These are phyloP conservation scores for Nibea coibor DNA, from an alignment of 2,113 vertebrate species.

Conservation along the genomic window DNA sequence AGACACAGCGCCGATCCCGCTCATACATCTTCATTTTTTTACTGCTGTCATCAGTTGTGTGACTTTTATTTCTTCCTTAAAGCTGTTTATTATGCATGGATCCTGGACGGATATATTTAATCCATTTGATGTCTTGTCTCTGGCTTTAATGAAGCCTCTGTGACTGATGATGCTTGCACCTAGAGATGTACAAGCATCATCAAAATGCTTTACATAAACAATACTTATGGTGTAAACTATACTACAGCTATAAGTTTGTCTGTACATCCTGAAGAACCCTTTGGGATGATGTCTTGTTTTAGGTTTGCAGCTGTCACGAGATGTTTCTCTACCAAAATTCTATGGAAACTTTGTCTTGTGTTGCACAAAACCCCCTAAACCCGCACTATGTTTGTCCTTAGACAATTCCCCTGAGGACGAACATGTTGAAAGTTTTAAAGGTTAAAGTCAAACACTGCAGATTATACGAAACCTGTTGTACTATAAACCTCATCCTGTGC, in stretches of 20 bases:
- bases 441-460: not conserved
- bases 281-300: not conserved
- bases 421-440: not conserved
- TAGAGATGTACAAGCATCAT: not conserved
- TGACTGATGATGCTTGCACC: not conserved
- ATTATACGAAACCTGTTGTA: not conserved
- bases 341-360: not conserved
- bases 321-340: not conserved
- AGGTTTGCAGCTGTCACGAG: not conserved
- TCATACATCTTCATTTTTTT: not conserved
- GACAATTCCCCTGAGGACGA: not conserved
- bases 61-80: slow-evolving; percentile 2
- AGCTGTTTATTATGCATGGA: not conserved
- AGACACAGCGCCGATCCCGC: not conserved
- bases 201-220: not conserved
- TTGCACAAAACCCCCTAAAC: not conserved
- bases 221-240: not conserved
- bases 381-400: not conserved
- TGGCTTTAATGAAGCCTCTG: not conserved
- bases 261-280: not conserved
- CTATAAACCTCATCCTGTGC: slow-evolving; percentile 49
- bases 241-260: not conserved
- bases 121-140: not conserved
- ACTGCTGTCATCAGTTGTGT: not conserved
- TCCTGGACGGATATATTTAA: not conserved